Conservation (phyloP, 2,888 invertebrate species). For the Megastigmus dorsalis region DNA sequence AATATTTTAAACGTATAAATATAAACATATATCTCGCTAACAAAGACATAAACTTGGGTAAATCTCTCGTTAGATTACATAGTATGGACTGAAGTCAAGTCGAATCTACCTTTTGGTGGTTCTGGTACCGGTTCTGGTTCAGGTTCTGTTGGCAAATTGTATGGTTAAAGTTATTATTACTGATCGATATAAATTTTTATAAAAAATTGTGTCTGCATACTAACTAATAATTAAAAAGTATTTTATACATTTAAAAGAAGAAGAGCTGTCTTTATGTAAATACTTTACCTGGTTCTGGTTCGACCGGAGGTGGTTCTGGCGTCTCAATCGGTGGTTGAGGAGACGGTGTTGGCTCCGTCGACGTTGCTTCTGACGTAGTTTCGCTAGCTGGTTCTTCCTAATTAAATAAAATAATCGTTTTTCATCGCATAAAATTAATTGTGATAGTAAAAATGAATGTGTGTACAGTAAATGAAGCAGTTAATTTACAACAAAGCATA, state of each 20-base stretch:
- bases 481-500: not conserved
- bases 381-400: slow-evolving; percentile 48
- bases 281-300: slow-evolving; percentile 60
- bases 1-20: slow-evolving; percentile 4
- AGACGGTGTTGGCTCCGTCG: slow-evolving; percentile 56
- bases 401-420: not conserved
- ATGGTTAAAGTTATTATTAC: not conserved
- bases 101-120: slow-evolving; percentile 54
- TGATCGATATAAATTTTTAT: too few relatives aligned
- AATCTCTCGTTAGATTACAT: slow-evolving; percentile 35
- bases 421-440: too few relatives aligned
- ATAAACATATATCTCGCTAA: not conserved
- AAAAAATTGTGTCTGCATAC: too few relatives aligned
- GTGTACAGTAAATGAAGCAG: not conserved
- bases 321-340: slow-evolving; percentile 58
- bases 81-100: slow-evolving; percentile 48
- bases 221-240: not conserved
- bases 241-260: not conserved
- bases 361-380: slow-evolving; percentile 52
- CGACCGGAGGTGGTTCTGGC: slow-evolving; percentile 61
- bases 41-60: not conserved
- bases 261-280: not conserved
- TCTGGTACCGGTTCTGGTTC: slow-evolving; percentile 61
- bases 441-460: too few relatives aligned
- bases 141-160: slow-evolving; percentile 40